Base-by-base conservation (phyloP, 2,113 vertebrate genomes). In the Nyctibius bracteatus region DNA sequence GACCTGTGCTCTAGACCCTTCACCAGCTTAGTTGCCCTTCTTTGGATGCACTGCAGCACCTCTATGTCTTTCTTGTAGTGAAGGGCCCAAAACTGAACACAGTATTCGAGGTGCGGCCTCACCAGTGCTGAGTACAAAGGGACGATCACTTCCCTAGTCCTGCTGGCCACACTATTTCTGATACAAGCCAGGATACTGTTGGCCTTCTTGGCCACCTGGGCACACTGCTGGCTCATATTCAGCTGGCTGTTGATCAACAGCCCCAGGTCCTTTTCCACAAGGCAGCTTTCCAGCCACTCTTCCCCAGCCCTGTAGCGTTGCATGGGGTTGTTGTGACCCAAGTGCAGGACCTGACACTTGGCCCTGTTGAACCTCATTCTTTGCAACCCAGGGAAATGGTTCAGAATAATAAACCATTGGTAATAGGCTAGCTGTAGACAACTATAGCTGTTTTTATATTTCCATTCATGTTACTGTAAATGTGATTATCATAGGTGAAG, bases 221-320 rank as follows among this genome's bases (percentile, higher is more conserved):
- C 39, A 55, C 17, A 30, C 1, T 52, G 2, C 12, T 3, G 8
- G 27, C 12, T 79, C 14, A 3, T 13, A 1, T 68, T 68, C 13
- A 61, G 28, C 8, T 1, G 0, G 1, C 1, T 25, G 24, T 10
- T 3, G 0, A 41, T 5, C 46, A 71, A 3, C 20, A 58, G 3
- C 5, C 5, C 5, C 18, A 61, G 13, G 14, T 75, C 19, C 12
- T 51, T 81, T 37, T 72, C 52, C 0, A 0, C 4, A 0, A 0
- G 9, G 10, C 47, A 44, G 20, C 10, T 72, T 20, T 83, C 14
- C 35, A 83, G 19, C 3, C 25, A 16, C 57, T 52, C 51, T 22
- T 31, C 3, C 24, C 21, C 49, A 54, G 39, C 21, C 12, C 35
- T 37, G 23, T 33, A 14, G 11, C 0, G 0, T 6, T 80, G 33